These are phyloP conservation scores for Heliconius congener DNA, from an alignment of 1,140 invertebrate genomes.

Conservation along the genomic window DNA sequence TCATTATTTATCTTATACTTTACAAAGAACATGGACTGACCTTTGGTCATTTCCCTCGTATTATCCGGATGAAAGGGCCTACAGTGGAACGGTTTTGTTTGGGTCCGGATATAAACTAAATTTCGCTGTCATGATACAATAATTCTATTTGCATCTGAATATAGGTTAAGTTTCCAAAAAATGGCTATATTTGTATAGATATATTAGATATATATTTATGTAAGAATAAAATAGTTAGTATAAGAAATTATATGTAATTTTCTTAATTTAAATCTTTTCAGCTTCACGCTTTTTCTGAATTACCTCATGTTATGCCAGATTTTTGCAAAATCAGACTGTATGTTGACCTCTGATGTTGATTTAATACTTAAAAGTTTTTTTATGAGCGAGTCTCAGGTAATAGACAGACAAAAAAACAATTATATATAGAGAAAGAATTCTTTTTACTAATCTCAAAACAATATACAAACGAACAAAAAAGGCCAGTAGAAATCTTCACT, in stretches of 20 bases:
- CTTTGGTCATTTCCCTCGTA: conserved; percentile 5
- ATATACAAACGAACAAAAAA: background rate
- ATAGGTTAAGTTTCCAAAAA: background rate
- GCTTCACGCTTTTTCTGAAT: too few relatives aligned
- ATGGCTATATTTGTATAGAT: too few relatives aligned
- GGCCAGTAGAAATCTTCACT: background rate
- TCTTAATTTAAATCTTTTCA: too few relatives aligned
- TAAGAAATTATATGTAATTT: too few relatives aligned
- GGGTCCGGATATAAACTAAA: conserved; percentile 22
- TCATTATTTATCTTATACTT: conserved; percentile 6
- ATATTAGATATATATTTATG: too few relatives aligned
- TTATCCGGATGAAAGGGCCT: background rate
- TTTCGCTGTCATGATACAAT: background rate
- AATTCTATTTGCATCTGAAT: conserved; percentile 15
- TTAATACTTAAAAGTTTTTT: too few relatives aligned
- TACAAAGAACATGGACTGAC: background rate
- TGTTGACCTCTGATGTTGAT: too few relatives aligned
- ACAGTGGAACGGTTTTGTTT: conserved; percentile 8
- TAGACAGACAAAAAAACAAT: too few relatives aligned
- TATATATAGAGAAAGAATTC: background rate
- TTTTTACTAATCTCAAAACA: background rate
- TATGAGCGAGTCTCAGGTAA: too few relatives aligned
- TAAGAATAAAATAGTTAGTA: too few relatives aligned
- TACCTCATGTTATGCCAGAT: too few relatives aligned
- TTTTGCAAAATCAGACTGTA: too few relatives aligned